phyloP scores from a whole-genome alignment of 2,113 vertebrate species.

The Dolichotis patagonum region DNA sequence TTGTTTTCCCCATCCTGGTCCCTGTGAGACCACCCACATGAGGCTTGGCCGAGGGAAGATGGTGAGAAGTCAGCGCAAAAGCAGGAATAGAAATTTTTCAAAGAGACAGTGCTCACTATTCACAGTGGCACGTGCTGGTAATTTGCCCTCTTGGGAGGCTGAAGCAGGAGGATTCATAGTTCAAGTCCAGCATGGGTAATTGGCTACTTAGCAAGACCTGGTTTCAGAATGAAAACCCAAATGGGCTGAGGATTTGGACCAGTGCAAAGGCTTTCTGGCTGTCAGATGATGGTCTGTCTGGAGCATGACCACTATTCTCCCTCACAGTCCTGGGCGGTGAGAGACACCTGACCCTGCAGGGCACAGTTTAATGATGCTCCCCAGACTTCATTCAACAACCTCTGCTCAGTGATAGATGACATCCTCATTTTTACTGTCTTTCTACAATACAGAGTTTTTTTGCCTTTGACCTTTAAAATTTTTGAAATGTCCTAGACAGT shows the following conservation, averaged over 20 bases:
- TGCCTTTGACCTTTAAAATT: background rate
- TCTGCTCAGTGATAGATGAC: background rate
- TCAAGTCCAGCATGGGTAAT: background rate
- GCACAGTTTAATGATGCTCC: background rate
- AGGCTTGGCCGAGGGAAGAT: background rate
- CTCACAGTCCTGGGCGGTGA: background rate
- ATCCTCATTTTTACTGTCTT: background rate
- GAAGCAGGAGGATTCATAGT: background rate
- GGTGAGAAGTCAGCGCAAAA: background rate
- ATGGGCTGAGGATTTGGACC: background rate
- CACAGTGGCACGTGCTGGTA: background rate
- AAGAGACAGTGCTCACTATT: background rate
- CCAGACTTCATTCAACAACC: rapidly evolving
- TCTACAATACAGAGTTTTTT: background rate
- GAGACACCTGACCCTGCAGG: no score
- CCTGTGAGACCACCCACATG: background rate
- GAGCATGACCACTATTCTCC: background rate
- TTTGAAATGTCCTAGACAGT: background rate
- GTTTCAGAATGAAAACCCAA: background rate
- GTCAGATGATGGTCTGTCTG: background rate
- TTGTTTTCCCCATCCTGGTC: background rate
- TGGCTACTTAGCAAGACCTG: background rate
- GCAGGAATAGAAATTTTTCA: background rate
- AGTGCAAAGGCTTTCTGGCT: background rate
- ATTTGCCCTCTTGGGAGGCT: background rate